Conservation (phyloP, 2,113 vertebrate genomes). For the Electrona antarctica region DNA sequence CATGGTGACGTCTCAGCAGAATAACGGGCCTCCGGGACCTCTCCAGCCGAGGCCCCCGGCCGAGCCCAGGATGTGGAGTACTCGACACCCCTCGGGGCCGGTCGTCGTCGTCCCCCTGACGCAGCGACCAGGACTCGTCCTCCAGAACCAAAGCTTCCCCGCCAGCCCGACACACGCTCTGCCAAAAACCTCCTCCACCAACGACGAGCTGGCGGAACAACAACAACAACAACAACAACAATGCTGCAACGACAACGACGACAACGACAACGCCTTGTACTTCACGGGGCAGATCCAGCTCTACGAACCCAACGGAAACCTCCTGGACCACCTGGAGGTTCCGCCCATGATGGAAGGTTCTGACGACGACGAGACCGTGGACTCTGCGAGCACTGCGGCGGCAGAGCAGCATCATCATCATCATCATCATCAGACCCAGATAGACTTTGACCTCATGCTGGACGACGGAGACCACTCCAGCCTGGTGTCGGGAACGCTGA, state of each 20-base stretch:
- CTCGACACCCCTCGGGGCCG: slow-evolving; percentile 64
- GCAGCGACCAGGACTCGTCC: slow-evolving; percentile 77
- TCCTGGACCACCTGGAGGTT: slow-evolving; percentile 51
- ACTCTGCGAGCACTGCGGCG: slow-evolving; percentile 80
- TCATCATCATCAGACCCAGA: slow-evolving; percentile 65
- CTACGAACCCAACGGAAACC: slow-evolving; percentile 79
- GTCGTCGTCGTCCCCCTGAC: slow-evolving; percentile 51
- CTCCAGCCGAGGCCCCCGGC: slow-evolving; percentile 83
- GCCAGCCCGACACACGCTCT: slow-evolving; percentile 48
- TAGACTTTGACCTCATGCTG: slow-evolving; percentile 91
- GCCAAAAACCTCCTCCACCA: slow-evolving; percentile 66
- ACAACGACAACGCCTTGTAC: slow-evolving; percentile 78
- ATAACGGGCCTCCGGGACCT: slow-evolving; percentile 54
- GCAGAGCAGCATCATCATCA: slow-evolving; percentile 54
- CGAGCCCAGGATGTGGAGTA: slow-evolving; percentile 67
- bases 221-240: slow-evolving; percentile 33
- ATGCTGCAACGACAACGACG: slow-evolving; percentile 42
- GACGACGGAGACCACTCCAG: slow-evolving; percentile 90
- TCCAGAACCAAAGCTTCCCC: too few relatives aligned
- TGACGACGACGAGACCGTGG: slow-evolving; percentile 82
- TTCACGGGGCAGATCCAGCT: slow-evolving; percentile 91
- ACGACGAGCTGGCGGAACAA: slow-evolving; percentile 31
- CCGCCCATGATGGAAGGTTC: slow-evolving; percentile 35
- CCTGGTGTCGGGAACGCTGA: slow-evolving; percentile 88
- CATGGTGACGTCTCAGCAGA: slow-evolving; percentile 73